Base-by-base conservation (phyloP, 2,113 vertebrate species). In the Pteronura brasiliensis region DNA sequence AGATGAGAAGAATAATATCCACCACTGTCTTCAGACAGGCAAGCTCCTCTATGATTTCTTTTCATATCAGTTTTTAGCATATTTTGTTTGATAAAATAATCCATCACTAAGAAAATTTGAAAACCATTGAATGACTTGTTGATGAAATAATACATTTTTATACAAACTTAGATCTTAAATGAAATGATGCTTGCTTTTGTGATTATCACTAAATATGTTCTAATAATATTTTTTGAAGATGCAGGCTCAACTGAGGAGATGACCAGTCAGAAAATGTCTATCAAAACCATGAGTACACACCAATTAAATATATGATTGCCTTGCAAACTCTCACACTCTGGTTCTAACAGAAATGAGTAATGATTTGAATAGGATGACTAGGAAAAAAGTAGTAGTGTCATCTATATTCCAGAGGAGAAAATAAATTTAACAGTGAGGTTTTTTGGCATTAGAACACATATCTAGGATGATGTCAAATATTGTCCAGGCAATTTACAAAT, bases 271-370 rank as follows among this genome's bases (percentile, higher is more conserved):
- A 84, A 96, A 96, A 85, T 49, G 97, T 88, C 65, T 80, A 71
- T 74, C 49, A 88, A 92, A 93, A 34, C 44, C 47, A 84, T 86
- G 57, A 95, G 27, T 49, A 97, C 97, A 96, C 67, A 88, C 25
- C 52, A 93, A 89, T 55, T 94, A 77, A 91, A 92, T 89, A 88
- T 67, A 69, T 14, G 23, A 81, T n/a, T 59, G 25, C 25, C 59
- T 85, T 85, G 47, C 12, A 96, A 93, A 95, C 39, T 96, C 47
- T 88, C 71, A 93, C 61, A 94, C 72, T 71, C 39, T 36, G n/a
- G 7, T 79, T 94, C 65, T 71, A 96, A 93, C 14, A 96, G 86
- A 87, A 90, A 67, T 90, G 57, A 96, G 34, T 96, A 95, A 93
- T 49, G 69, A 89, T 42, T 83, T 71, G 15, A 81, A 34, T 88